phyloP scores from a whole-genome alignment of 2,888 invertebrate species.

The Odontocolon sp. region DNA sequence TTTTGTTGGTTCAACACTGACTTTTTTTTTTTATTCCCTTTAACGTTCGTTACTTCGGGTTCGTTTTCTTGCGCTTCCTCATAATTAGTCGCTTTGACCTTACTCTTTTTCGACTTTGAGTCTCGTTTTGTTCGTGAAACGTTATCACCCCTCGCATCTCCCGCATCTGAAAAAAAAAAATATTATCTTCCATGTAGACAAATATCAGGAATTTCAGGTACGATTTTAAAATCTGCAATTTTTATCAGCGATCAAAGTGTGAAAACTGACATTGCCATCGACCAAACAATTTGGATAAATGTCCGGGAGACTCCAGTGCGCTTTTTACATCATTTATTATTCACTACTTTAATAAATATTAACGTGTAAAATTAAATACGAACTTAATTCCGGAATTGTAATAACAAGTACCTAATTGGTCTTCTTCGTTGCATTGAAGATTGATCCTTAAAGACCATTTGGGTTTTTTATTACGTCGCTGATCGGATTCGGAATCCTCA shows the following conservation, averaged over 20 bases:
- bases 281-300: slow-evolving; percentile 59
- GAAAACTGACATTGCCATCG: slow-evolving; percentile 70
- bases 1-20: neutral
- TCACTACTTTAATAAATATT: no score
- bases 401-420: slow-evolving; percentile 56
- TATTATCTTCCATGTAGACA: neutral
- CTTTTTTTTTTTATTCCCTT: slow-evolving; percentile 26
- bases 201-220: no score
- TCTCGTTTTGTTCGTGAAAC: slow-evolving; percentile 4
- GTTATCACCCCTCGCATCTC: slow-evolving; percentile 61
- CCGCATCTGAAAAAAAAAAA: slow-evolving; percentile 59
- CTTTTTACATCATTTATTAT: slow-evolving; percentile 63
- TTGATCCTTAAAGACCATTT: slow-evolving; percentile 74
- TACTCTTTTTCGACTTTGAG: slow-evolving; percentile 27
- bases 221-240: no score
- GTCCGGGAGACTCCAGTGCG: slow-evolving; percentile 64
- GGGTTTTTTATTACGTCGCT: slow-evolving; percentile 62
- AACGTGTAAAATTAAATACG: no score
- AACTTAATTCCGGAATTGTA: neutral
- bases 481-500: neutral
- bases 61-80: slow-evolving; percentile 26
- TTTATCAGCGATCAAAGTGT: slow-evolving; percentile 79
- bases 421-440: slow-evolving; percentile 60
- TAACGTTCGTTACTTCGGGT: neutral
- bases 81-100: slow-evolving; percentile 28